Evolutionary conservation across 1,140 invertebrate genomes (phyloP).

Genomic region (Rhopalosiphum padi): DNA sequence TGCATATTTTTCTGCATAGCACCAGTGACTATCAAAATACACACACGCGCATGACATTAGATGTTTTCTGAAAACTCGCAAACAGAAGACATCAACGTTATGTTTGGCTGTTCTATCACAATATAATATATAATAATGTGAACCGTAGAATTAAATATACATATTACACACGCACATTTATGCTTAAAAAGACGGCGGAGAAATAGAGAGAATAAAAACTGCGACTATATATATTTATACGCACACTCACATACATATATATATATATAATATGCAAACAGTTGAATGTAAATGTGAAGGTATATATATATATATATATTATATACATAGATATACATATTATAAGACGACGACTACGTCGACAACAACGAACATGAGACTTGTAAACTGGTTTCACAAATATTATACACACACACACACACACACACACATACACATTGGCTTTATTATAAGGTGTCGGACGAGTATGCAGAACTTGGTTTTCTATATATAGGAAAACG

Average conservation of each 20-base stretch:
- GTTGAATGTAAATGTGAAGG: slow-evolving; percentile 34
- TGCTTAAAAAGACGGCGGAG: neutral
- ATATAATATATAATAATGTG: neutral
- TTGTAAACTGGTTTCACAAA: slow-evolving; percentile 49
- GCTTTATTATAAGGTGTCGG: slow-evolving; percentile 53
- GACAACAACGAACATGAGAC: slow-evolving; percentile 34
- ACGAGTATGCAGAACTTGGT: slow-evolving; percentile 48
- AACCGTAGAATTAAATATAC: neutral
- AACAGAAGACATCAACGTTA: neutral
- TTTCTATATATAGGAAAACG: slow-evolving; percentile 27
- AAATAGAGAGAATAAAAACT: neutral
- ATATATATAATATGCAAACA: slow-evolving; percentile 39
- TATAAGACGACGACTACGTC: slow-evolving; percentile 1
- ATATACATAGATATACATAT: neutral
- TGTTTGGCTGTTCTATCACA: neutral
- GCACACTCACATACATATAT: neutral
- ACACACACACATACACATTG: neutral
- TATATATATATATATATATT: neutral
- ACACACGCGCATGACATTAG: neutral
- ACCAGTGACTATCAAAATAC: neutral
- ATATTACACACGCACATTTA: neutral
- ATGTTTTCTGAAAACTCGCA: neutral
- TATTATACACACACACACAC: slow-evolving; percentile 4
- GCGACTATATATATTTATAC: neutral
- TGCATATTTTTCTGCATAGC: neutral